Evolutionary conservation across 2,888 invertebrate species (phyloP), one percentile per base, ranked within the genome.

Genomic region (Eledona agricola): DNA sequence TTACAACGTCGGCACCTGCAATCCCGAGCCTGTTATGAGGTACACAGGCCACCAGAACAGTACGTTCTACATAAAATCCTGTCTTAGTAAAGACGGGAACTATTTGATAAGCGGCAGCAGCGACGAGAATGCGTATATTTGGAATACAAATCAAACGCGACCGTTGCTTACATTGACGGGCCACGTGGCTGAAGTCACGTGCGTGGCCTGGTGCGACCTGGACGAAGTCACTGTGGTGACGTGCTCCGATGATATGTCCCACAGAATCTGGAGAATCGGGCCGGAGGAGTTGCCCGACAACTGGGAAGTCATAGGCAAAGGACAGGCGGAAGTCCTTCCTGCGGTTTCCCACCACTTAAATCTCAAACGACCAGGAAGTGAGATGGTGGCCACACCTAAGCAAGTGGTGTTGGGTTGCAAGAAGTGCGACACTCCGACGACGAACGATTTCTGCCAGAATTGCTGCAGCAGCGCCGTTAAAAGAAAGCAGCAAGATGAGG

Each of bases 91-190:
- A 1, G 92, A 94, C 75, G 87, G 89, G 2, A 78, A 80, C 56
- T 95, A 91, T 75, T 77, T 96, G 13, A 79, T 92, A 0, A 92
- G 92, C 73, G 95, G 95, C n/a, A 93, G 93, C 62, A 89, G 89
- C 66, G 92, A 93, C 75, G 86, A 88, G 62, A 80, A 84, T 63
- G 94, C 93, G 0, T 94, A 93, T 70, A 85, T 96, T 42, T 96
- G 95, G 94, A 86, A 85, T 71, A 81, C 87, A 1, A 79, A 81
- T 6, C 75, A 77, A 58, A 78, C 87, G 0, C 74, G 80, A 51
- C 91, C 93, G 0, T 72, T 92, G 4, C 83, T 88, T 10, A 80
- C 81, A 37, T 78, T 95, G 2, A 77, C 79, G 1, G 93, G 93
- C 0, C 94, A 95, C 70, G 79, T 82, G 26, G 89, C 89, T 4